A percentile compares a stretch with the other conserved stretches of the same genome.
phyloP scores from a whole-genome alignment of 1,140 invertebrate species.

The Zaprionus capensis region DNA sequence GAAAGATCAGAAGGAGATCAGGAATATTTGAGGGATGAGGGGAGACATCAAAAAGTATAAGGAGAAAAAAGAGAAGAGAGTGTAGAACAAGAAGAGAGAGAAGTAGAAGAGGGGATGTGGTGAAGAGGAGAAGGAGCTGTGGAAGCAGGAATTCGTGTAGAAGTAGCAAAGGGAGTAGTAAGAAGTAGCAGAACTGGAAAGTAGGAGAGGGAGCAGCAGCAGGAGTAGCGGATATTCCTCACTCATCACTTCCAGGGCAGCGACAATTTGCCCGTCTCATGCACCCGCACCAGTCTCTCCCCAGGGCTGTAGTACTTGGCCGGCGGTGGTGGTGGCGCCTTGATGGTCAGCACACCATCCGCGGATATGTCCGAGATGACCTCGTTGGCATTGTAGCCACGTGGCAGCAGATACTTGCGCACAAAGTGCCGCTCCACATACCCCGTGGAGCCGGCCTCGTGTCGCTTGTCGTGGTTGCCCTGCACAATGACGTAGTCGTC shows the following conservation, averaged over 20 bases:
- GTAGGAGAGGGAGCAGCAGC: background rate
- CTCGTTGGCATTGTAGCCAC: conserved; percentile 87
- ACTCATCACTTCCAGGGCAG: conserved; percentile 73
- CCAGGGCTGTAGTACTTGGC: conserved; percentile 70
- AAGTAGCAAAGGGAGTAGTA: background rate
- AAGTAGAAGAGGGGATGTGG: too few species aligned
- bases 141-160: background rate
- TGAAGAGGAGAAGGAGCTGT: too few species aligned
- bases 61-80: too few species aligned
- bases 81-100: too few species aligned
- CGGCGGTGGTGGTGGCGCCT: conserved; percentile 86
- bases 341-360: conserved; percentile 90
- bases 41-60: too few species aligned
- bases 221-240: too few species aligned
- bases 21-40: too few species aligned
- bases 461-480: conserved; percentile 92
- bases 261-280: conserved; percentile 76
- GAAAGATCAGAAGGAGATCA: background rate
- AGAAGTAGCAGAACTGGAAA: background rate
- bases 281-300: conserved; percentile 67
- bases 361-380: conserved; percentile 90
- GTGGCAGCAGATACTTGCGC: conserved; percentile 87
- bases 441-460: conserved; percentile 89
- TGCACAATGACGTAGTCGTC: conserved; percentile 91
- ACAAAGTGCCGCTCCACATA: conserved; percentile 91